Percentiles rank a stretch among this genome's conserved stretches.
These are phyloP conservation scores for Dinomys branickii DNA, from an alignment of 2,113 vertebrate species.

Conservation along the genomic window DNA sequence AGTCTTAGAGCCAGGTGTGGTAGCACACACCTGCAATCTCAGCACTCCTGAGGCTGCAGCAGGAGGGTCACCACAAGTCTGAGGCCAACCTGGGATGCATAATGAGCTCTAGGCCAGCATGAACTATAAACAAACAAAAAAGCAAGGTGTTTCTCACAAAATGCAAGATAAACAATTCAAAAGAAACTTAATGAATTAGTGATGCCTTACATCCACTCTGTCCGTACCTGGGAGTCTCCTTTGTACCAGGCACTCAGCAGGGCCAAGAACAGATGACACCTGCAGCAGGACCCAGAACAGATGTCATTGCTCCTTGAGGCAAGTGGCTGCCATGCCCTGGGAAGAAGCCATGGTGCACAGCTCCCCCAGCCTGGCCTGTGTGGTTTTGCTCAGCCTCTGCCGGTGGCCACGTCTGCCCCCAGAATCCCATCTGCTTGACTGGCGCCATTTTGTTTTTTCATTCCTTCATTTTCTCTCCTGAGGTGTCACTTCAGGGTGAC, in stretches of 20 bases:
- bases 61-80: not conserved
- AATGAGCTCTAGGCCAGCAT: not conserved
- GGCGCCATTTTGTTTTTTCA: slow-evolving; percentile 35
- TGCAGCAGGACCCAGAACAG: not conserved
- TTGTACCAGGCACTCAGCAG: not conserved
- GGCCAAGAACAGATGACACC: not conserved
- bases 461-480: slow-evolving; percentile 9
- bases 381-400: not conserved
- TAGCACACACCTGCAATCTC: not conserved
- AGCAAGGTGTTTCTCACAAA: not conserved
- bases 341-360: not conserved
- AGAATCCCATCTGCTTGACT: slow-evolving; percentile 29
- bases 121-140: not conserved
- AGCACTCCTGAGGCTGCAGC: not conserved
- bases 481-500: slow-evolving; percentile 16
- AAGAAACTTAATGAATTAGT: not conserved
- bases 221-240: not conserved
- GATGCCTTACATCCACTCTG: not conserved
- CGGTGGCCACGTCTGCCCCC: not conserved
- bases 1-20: not conserved
- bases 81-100: not conserved
- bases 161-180: slow-evolving; percentile 18
- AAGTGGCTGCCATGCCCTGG: not conserved
- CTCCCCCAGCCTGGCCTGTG: not conserved
- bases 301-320: not conserved